Conservation (phyloP, 2,888 invertebrate species). For the Melieria omissa region DNA sequence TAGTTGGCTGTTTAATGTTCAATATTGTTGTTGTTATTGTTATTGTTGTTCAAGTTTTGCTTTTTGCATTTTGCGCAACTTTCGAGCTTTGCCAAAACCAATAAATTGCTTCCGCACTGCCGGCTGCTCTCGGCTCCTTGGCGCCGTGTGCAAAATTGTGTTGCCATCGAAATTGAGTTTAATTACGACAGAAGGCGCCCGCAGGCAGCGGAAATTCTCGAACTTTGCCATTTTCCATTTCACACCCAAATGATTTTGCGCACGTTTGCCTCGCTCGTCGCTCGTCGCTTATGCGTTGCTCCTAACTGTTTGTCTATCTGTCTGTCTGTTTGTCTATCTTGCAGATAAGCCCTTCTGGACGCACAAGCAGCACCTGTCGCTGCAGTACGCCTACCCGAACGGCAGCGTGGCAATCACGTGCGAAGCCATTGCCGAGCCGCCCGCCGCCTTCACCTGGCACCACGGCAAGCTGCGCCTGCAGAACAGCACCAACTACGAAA, state of each 20-base stretch:
- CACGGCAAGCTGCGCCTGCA: constrained; percentile 61
- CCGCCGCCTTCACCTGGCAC: constrained; percentile 70
- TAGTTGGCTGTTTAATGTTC: too few species aligned
- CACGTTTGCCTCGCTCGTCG: constrained; percentile 8
- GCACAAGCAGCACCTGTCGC: constrained; percentile 51
- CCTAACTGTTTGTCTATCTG: neutral
- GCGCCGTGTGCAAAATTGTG: too few species aligned
- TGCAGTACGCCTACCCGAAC: constrained; percentile 65
- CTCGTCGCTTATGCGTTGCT: neutral
- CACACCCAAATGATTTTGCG: constrained; percentile 25
- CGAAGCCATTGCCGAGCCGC: constrained; percentile 70
- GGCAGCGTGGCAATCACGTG: constrained; percentile 72
- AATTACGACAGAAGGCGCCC: too few species aligned
- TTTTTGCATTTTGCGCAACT: neutral
- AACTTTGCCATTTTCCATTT: constrained; percentile 29
- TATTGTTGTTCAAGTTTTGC: neutral
- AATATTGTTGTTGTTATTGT: neutral
- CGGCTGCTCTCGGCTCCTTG: neutral
- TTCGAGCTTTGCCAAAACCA: neutral
- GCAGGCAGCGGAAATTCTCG: too few species aligned
- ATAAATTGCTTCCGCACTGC: neutral
- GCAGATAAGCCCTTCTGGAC: constrained; percentile 65
- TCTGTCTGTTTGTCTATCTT: constrained; percentile 8
- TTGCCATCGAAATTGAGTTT: too few species aligned
- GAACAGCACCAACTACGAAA: constrained; percentile 57